Conservation (phyloP, 1,140 invertebrate genomes). For the Polyergus mexicanus region DNA sequence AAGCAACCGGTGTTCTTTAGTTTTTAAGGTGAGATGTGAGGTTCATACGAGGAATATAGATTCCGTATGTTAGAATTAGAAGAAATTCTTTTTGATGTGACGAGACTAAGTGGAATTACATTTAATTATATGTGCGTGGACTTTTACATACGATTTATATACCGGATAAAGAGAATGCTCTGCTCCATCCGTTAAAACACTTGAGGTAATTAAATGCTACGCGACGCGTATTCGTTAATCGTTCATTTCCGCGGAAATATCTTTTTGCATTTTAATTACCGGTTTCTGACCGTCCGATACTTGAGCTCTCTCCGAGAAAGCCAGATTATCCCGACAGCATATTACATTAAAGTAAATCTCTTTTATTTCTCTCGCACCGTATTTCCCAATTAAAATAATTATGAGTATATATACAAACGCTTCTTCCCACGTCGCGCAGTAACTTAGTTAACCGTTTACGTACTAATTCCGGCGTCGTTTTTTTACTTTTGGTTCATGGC, state of each 20-base stretch:
- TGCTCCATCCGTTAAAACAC: not conserved
- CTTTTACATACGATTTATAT: not conserved
- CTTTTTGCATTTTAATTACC: constrained; percentile 11
- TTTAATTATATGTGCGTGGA: constrained; percentile 63
- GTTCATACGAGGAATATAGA: not conserved
- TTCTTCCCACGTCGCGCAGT: not conserved
- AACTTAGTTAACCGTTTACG: constrained; percentile 10
- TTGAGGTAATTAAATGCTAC: constrained; percentile 5
- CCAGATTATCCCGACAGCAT: not conserved
- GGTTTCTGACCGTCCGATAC: not conserved
- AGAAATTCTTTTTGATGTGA: too few species aligned
- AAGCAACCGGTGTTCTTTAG: not conserved
- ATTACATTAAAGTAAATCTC: not conserved
- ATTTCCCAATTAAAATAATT: constrained; percentile 31
- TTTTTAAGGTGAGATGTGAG: not conserved
- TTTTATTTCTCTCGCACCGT: constrained; percentile 6
- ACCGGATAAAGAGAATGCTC: not conserved
- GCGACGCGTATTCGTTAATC: not conserved
- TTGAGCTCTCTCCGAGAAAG: not conserved
- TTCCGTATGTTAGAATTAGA: not conserved
- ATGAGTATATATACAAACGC: not conserved
- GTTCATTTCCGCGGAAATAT: not conserved
- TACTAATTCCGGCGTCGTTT: not conserved
- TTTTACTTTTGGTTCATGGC: not conserved
- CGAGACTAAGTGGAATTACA: not conserved